A percentile compares a stretch with the other conserved stretches of the same genome.
Conservation (phyloP, 2,113 vertebrate species). For the Nothocercus nigrocapillus region DNA sequence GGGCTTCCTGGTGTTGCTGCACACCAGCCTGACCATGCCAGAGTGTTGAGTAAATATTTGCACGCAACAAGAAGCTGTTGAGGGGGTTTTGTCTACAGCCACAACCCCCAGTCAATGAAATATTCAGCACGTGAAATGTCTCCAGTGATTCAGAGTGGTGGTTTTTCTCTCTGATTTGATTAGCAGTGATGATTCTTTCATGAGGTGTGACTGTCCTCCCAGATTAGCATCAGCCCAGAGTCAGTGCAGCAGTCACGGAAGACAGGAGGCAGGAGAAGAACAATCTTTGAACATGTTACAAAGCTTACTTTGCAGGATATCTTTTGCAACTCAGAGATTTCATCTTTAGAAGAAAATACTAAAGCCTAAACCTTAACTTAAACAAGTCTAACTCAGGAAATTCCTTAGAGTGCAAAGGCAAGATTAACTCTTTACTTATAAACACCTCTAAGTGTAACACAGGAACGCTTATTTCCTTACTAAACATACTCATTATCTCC, state of each 20-base stretch:
- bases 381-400: not conserved
- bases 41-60: constrained; percentile 92
- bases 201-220: constrained; percentile 90
- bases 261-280: constrained; percentile 49
- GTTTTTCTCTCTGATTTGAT: constrained; percentile 94
- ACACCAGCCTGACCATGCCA: constrained; percentile 69
- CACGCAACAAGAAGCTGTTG: constrained; percentile 87
- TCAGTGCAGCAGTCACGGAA: constrained; percentile 88
- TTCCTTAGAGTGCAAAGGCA: not conserved
- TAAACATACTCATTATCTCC: not conserved
- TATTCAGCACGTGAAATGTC: constrained; percentile 87
- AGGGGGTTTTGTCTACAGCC: constrained; percentile 83
- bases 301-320: not conserved
- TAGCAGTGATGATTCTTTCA: constrained; percentile 97
- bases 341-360: not conserved
- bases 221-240: constrained; percentile 90
- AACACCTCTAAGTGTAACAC: not conserved
- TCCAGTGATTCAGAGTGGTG: constrained; percentile 85
- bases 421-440: not conserved
- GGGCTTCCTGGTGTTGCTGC: constrained; percentile 75
- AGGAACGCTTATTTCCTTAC: not conserved
- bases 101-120: constrained; percentile 88
- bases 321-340: not conserved
- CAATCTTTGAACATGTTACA: not conserved
- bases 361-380: not conserved